phyloP scores from a whole-genome alignment of 2,888 invertebrate species.

The Phyto melanocephala region DNA sequence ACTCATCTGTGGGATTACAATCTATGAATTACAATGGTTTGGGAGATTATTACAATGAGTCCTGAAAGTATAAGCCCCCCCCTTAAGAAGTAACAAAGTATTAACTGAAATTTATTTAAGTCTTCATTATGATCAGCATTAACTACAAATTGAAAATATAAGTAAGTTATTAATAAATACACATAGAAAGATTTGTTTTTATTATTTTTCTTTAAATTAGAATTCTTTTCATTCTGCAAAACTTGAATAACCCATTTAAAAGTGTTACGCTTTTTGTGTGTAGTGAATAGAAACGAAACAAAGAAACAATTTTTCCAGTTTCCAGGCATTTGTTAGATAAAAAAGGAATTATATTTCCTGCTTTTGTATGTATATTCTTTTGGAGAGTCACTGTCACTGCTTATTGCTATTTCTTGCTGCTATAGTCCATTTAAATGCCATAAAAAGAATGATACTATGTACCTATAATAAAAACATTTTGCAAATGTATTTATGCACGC shows the following conservation, averaged over 20 bases:
- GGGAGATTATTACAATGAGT: conserved; percentile 52
- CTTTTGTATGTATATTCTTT: neutral
- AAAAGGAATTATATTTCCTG: neutral
- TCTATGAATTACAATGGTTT: conserved; percentile 48
- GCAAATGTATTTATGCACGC: conserved; percentile 11
- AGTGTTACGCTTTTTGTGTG: neutral
- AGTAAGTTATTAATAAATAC: conserved; percentile 39
- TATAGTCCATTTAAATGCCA: conserved; percentile 44
- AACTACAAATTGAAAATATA: conserved; percentile 23
- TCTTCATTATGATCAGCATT: neutral
- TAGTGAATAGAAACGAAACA: neutral
- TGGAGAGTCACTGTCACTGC: conserved; percentile 1
- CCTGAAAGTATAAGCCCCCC: neutral
- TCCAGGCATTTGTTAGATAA: conserved; percentile 5
- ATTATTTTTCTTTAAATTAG: neutral
- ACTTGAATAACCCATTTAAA: conserved; percentile 16
- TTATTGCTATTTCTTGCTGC: neutral
- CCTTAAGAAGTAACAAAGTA: neutral
- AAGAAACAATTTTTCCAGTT: conserved; percentile 4
- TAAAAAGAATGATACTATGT: no score
- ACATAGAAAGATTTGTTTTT: neutral
- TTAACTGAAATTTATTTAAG: conserved; percentile 29
- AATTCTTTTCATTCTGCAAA: neutral
- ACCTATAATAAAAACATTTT: conserved; percentile 14
- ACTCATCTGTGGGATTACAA: conserved; percentile 72